phyloP scores from a whole-genome alignment of 2,113 vertebrate genomes.

The Rhadina sibilatrix region DNA sequence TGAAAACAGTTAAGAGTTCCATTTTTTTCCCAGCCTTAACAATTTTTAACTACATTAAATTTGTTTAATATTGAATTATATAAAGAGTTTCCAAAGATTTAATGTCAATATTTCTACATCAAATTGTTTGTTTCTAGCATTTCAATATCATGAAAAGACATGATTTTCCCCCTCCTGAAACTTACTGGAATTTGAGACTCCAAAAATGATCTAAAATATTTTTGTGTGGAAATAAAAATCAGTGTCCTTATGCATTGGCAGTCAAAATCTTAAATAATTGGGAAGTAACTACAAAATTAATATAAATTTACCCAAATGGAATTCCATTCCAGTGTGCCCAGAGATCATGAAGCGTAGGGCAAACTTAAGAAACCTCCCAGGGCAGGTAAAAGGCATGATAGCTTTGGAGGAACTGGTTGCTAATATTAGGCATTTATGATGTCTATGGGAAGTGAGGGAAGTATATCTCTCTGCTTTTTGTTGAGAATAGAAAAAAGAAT shows the following conservation, averaged over 20 bases:
- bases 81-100: neutral
- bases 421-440: neutral
- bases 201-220: neutral
- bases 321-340: neutral
- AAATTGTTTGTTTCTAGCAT: neutral
- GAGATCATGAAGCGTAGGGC: neutral
- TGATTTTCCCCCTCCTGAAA: rapidly evolving
- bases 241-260: neutral
- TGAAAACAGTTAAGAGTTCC: neutral
- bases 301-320: neutral
- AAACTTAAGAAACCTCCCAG: neutral
- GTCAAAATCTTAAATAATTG: neutral
- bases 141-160: neutral
- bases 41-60: neutral
- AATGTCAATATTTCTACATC: neutral
- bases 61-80: neutral
- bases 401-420: neutral
- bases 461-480: neutral
- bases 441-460: neutral
- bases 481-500: neutral
- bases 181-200: neutral
- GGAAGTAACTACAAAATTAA: neutral
- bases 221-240: neutral
- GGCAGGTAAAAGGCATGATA: neutral
- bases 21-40: neutral